Evolutionary conservation across 2,113 vertebrate genomes (phyloP).

Genomic region (Megaptera novaeangliae): DNA sequence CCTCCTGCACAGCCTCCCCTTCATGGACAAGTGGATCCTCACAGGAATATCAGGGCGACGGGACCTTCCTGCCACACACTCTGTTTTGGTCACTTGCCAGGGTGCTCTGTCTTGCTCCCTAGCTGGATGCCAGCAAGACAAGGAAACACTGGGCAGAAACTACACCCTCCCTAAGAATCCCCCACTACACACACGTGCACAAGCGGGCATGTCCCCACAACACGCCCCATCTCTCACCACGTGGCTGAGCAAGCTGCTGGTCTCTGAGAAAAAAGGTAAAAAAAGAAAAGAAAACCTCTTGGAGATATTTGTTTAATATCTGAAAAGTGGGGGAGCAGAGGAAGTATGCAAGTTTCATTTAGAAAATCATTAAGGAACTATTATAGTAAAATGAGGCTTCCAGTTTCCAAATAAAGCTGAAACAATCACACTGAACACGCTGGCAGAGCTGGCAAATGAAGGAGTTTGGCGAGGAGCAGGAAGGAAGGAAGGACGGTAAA

Average conservation of each 20-base stretch:
- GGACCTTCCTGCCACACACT: constrained; percentile 16
- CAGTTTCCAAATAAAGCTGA: constrained; percentile 56
- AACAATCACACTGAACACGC: background rate
- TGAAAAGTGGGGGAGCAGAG: constrained; percentile 40
- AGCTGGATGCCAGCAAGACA: background rate
- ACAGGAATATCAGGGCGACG: background rate
- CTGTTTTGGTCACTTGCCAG: constrained; percentile 25
- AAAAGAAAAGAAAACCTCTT: background rate
- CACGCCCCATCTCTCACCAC: background rate
- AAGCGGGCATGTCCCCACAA: rapidly evolving
- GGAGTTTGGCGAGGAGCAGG: background rate
- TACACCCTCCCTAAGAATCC: background rate
- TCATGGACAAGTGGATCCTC: background rate
- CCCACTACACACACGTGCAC: background rate
- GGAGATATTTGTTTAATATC: constrained; percentile 57
- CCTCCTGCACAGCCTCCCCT: background rate
- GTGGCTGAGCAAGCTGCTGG: constrained; percentile 22
- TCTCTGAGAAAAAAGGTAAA: background rate
- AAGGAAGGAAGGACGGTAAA: background rate
- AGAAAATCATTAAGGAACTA: constrained; percentile 64
- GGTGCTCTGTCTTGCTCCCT: background rate
- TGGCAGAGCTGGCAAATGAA: background rate
- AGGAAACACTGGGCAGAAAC: background rate
- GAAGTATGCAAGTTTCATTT: constrained; percentile 54
- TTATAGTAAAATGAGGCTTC: constrained; percentile 62